Percentiles rank a stretch among this genome's conserved stretches.
Evolutionary conservation across 2,888 invertebrate genomes (phyloP).

Genomic region (Parnassius smintheus): DNA sequence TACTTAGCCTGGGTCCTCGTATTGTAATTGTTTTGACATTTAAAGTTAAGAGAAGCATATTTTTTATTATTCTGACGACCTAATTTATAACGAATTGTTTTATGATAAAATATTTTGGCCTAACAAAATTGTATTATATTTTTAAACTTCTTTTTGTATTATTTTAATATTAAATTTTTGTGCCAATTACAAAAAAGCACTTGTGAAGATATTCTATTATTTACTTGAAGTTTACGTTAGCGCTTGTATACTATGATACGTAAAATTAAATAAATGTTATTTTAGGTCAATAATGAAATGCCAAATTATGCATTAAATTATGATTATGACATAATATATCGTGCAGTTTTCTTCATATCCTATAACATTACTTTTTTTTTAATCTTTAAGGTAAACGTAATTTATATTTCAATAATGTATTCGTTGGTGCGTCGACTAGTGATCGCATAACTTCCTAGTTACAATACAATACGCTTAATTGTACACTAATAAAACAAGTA

Average conservation of each 20-base stretch:
- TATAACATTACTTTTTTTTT: too few relatives aligned
- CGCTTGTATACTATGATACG: conserved; percentile 18
- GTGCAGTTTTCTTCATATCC: too few relatives aligned
- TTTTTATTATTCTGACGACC: background rate
- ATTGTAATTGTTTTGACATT: background rate
- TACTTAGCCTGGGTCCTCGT: background rate
- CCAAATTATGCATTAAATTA: conserved; percentile 46
- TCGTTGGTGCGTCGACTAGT: too few relatives aligned
- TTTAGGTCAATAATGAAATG: conserved; percentile 42
- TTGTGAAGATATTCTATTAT: conserved; percentile 9
- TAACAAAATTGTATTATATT: conserved; percentile 10
- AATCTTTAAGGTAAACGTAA: too few relatives aligned
- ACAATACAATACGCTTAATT: too few relatives aligned
- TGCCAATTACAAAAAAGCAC: conserved; percentile 1
- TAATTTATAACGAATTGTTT: conserved; percentile 1
- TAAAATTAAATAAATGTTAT: conserved; percentile 37
- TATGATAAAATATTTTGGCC: conserved; percentile 9
- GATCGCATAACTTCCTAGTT: too few relatives aligned
- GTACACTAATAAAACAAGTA: too few relatives aligned
- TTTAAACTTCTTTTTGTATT: conserved; percentile 3
- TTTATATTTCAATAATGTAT: too few relatives aligned
- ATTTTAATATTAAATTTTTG: background rate
- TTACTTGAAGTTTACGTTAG: conserved; percentile 10
- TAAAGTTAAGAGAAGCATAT: background rate
- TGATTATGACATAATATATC: conserved; percentile 14